phyloP scores from a whole-genome alignment of 2,888 invertebrate genomes.

The Melieria picta region DNA sequence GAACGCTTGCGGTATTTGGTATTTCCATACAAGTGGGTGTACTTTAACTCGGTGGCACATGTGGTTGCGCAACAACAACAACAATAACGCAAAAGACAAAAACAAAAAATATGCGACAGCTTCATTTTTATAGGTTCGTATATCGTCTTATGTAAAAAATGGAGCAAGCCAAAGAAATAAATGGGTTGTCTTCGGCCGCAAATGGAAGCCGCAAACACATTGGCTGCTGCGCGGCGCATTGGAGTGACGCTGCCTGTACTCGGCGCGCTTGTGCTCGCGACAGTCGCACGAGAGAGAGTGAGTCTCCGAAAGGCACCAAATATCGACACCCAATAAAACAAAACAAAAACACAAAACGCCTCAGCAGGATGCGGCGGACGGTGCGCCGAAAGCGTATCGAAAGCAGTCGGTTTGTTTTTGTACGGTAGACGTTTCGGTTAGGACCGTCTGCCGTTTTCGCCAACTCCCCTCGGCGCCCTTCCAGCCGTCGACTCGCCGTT shows the following conservation, averaged over 20 bases:
- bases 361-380: neutral
- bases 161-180: constrained; percentile 41
- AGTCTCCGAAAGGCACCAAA: neutral
- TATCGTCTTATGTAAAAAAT: constrained; percentile 20
- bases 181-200: constrained; percentile 59
- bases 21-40: neutral
- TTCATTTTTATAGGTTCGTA: constrained; percentile 32
- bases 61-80: constrained; percentile 1
- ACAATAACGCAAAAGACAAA: constrained; percentile 2
- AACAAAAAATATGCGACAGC: constrained; percentile 17
- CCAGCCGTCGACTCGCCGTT: constrained; percentile 25
- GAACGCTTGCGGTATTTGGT: neutral
- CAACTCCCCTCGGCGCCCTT: neutral
- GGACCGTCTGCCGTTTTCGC: neutral
- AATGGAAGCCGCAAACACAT: constrained; percentile 59
- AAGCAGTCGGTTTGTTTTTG: constrained; percentile 1
- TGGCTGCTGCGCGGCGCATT: constrained; percentile 15
- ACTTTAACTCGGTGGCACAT: constrained; percentile 8
- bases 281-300: constrained; percentile 1
- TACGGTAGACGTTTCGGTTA: neutral
- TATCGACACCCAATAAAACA: constrained; percentile 27
- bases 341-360: constrained; percentile 16
- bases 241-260: constrained; percentile 28
- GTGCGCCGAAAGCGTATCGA: constrained; percentile 12
- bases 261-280: constrained; percentile 10